Percentiles rank a stretch among this genome's conserved stretches.
Conservation (phyloP, 2,888 invertebrate species). For the Vesta saturnalis region DNA sequence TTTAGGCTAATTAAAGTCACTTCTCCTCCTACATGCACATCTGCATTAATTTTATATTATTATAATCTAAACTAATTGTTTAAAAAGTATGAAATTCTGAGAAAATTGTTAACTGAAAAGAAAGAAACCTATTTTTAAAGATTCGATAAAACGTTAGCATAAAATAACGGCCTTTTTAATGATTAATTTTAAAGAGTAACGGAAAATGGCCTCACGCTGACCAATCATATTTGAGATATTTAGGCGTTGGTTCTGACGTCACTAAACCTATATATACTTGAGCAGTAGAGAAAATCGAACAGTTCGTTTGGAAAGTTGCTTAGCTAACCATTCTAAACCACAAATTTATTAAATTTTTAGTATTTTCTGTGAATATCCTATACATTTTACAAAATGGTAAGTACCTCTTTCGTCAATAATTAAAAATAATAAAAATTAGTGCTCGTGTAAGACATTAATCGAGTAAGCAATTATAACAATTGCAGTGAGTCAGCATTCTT, state of each 20-base stretch:
- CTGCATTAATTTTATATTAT: too few species aligned
- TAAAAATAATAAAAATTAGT: background rate
- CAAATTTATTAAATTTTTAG: background rate
- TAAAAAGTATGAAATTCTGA: background rate
- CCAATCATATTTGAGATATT: background rate
- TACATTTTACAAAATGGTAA: background rate
- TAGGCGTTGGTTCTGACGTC: slow-evolving; percentile 14
- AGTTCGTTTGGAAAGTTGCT: slow-evolving; percentile 10
- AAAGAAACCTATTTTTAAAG: too few species aligned
- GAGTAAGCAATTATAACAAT: background rate
- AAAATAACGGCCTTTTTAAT: slow-evolving; percentile 11
- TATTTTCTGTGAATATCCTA: background rate
- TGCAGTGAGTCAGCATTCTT: background rate
- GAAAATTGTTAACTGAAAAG: background rate
- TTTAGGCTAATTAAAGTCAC: too few species aligned
- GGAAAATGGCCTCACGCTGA: background rate
- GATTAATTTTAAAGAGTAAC: slow-evolving; percentile 13
- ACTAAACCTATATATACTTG: background rate
- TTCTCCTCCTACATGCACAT: too few species aligned
- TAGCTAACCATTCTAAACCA: background rate
- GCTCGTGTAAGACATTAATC: background rate
- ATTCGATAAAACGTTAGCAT: background rate
- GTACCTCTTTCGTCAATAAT: background rate
- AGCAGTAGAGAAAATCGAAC: background rate
- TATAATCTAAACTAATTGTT: too few species aligned